Base-by-base conservation (phyloP, 2,113 vertebrate species). In the Arothron firmamentum region DNA sequence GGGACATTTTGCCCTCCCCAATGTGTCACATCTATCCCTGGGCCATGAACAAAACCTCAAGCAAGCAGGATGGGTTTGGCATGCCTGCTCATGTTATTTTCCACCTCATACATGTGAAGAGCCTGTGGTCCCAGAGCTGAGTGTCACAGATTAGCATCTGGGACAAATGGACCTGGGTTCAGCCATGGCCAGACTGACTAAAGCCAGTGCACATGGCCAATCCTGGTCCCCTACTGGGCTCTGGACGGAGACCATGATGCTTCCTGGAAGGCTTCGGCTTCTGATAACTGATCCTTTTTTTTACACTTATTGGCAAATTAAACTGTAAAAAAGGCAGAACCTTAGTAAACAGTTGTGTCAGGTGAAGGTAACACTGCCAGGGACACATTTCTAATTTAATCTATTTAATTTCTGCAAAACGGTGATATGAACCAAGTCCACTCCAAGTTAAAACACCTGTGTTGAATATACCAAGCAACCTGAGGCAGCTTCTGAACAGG, bases 121-220 rank as follows among this genome's bases (percentile, higher is more conserved):
- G 71, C 79, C 74, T 70, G 73, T 86, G 85, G 81, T 79, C 73
- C 66, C 62, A 25, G 72, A 72, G 73, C 81, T 80, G 74, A 82
- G 79, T 68, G 68, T 51, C 43, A 62, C 63, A 74, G 83, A 85
- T 85, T 83, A 84, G 72, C 84, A 86, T 85, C 81, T 78, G 75
- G 74, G 75, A 83, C 85, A 81, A 89, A 85, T 67, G 75, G 86
- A 83, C 81, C 66, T 48, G 64, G 56, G 75, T 68, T 73, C 77
- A 79, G 64, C 46, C 56, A 67, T 62, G 83, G 80, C 78, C 86
- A 84, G 83, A 87, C 71, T 87, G 81, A 85, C 88, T 82, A 78
- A 83, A 72, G 70, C 63, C 61, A 25, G 60, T 48, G 66, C 82
- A 77, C 53, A 41, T 28, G 77, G 85, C 79, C 84, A 85, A 75